Evolutionary conservation across 2,113 vertebrate species (phyloP).

Genomic region (Hemiscyllium ocellatum): DNA sequence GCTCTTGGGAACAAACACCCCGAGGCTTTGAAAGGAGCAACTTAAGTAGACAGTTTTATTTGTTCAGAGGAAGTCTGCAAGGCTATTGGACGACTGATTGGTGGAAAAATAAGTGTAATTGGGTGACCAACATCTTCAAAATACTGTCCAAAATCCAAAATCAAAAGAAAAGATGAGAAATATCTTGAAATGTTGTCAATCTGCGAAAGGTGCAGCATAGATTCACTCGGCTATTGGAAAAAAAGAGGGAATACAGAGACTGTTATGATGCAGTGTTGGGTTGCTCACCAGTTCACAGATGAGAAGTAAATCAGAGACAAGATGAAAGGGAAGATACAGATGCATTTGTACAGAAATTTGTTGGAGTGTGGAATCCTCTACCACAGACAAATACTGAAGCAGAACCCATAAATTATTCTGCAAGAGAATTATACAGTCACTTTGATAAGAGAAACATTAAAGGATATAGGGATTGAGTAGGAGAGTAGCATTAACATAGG

Average conservation of each 20-base stretch:
- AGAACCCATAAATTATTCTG: conserved; percentile 8
- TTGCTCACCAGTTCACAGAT: neutral
- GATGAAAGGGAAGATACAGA: neutral
- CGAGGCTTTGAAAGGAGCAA: neutral
- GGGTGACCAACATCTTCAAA: neutral
- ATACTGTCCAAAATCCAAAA: neutral
- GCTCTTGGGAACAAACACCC: neutral
- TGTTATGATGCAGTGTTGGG: neutral
- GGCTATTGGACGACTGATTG: neutral
- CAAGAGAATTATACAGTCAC: neutral
- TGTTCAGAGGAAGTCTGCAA: neutral
- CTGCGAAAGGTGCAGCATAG: neutral
- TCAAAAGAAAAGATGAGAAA: neutral
- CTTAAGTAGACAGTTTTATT: neutral
- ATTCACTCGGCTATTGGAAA: neutral
- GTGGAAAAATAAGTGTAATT: neutral
- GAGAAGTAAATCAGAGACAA: neutral
- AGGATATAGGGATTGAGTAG: neutral
- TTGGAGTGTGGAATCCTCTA: neutral
- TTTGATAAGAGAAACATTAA: neutral
- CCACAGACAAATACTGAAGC: neutral
- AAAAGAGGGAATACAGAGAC: neutral
- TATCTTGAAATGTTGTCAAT: neutral
- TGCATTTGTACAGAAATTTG: neutral
- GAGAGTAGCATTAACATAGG: neutral